Evolutionary conservation across 2,797 vertebrate genomes (phyloP).

Genomic region (Liasis olivaceus): DNA sequence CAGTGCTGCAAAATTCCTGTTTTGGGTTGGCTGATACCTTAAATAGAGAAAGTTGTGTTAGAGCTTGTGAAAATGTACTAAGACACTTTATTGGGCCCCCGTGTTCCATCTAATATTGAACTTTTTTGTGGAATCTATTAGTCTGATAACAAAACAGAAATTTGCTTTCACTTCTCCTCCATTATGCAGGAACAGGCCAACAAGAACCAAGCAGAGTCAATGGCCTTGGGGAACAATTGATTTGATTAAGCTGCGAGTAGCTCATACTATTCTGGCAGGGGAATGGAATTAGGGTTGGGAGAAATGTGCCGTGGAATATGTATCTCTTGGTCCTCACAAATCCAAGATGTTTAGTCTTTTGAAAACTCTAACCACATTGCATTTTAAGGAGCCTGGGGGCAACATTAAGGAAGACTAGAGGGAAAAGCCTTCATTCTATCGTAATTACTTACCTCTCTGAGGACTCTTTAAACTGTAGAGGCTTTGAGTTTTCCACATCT

Average conservation of each 20-base stretch:
- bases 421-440: neutral
- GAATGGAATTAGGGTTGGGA: neutral
- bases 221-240: neutral
- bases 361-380: neutral
- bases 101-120: neutral
- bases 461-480: neutral
- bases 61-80: too few species aligned
- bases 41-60: neutral
- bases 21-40: neutral
- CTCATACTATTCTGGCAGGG: neutral
- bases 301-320: neutral
- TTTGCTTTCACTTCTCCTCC: neutral
- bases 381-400: neutral
- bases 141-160: neutral
- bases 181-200: neutral
- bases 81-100: neutral
- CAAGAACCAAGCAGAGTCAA: neutral
- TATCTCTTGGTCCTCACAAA: neutral
- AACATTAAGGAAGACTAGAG: neutral
- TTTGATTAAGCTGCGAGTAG: neutral
- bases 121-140: neutral
- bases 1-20: neutral
- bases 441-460: neutral
- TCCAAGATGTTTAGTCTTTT: neutral
- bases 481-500: neutral